These are phyloP conservation scores for Nymphalis io DNA, from an alignment of 1,140 invertebrate genomes.

Conservation along the genomic window DNA sequence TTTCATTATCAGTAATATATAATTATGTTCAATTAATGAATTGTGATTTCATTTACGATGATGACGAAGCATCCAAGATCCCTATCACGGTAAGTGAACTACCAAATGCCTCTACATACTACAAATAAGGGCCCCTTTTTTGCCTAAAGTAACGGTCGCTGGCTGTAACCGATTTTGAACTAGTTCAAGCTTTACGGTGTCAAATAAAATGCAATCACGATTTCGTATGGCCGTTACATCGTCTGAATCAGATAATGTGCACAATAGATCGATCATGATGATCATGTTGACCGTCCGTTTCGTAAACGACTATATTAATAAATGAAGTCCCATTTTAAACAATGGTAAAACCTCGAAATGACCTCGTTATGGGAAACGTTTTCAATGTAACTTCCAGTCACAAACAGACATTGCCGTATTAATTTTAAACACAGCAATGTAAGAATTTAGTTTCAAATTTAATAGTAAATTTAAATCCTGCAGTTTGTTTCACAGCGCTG, in stretches of 20 bases:
- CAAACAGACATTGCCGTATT: too few relatives aligned
- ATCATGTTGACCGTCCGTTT: background rate
- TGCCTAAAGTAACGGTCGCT: slow-evolving; percentile 34
- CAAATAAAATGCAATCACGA: slow-evolving; percentile 27
- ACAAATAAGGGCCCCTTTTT: slow-evolving; percentile 38
- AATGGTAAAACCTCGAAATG: too few relatives aligned
- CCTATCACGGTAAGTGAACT: slow-evolving; percentile 8
- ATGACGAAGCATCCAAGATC: slow-evolving; percentile 4
- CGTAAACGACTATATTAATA: background rate
- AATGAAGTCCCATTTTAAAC: background rate
- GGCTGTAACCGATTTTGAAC: slow-evolving; percentile 29
- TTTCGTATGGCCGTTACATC: slow-evolving; percentile 10
- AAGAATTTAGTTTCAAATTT: too few relatives aligned
- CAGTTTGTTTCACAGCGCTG: too few relatives aligned
- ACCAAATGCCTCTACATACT: slow-evolving; percentile 28
- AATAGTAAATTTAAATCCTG: too few relatives aligned
- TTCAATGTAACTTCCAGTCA: too few relatives aligned
- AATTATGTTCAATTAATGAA: background rate
- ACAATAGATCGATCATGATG: background rate
- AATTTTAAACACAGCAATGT: too few relatives aligned
- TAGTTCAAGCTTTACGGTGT: slow-evolving; percentile 23
- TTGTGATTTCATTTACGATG: background rate
- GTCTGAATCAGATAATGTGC: slow-evolving; percentile 12
- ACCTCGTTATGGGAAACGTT: background rate
- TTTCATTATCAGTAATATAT: too few relatives aligned